Evolutionary conservation across 2,113 vertebrate genomes (phyloP).

Genomic region (Helogale parvula): DNA sequence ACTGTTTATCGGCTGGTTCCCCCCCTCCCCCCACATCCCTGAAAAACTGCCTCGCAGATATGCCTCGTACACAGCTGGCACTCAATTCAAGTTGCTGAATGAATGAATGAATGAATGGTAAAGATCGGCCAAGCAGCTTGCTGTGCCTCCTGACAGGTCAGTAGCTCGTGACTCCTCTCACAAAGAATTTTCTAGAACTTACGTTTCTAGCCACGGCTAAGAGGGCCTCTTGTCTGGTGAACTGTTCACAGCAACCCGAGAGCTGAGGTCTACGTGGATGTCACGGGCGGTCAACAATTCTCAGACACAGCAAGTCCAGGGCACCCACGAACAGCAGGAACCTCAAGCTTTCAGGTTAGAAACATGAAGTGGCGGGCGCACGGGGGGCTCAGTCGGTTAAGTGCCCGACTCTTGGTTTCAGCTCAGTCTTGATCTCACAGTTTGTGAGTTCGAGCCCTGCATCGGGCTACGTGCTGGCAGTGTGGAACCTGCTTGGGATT

Average conservation of each 20-base stretch:
- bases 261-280: not conserved
- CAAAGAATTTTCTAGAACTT: conserved; percentile 43
- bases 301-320: not conserved
- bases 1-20: not conserved
- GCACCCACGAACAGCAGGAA: not conserved
- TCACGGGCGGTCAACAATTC: not conserved
- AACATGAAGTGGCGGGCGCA: not conserved
- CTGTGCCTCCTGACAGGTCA: not conserved
- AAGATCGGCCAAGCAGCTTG: not conserved
- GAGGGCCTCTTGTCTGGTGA: not conserved
- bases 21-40: not conserved
- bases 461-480: too few relatives aligned
- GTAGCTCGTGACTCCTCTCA: not conserved
- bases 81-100: not conserved
- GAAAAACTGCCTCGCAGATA: not conserved
- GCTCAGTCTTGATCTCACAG: too few relatives aligned
- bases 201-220: not conserved
- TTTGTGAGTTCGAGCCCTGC: too few relatives aligned
- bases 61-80: not conserved
- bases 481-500: too few relatives aligned
- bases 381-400: not conserved
- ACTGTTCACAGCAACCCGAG: not conserved
- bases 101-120: not conserved
- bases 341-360: not conserved
- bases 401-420: too few relatives aligned